Evolutionary conservation across 2,113 vertebrate genomes (phyloP).

Genomic region (Cyprinus carpio): DNA sequence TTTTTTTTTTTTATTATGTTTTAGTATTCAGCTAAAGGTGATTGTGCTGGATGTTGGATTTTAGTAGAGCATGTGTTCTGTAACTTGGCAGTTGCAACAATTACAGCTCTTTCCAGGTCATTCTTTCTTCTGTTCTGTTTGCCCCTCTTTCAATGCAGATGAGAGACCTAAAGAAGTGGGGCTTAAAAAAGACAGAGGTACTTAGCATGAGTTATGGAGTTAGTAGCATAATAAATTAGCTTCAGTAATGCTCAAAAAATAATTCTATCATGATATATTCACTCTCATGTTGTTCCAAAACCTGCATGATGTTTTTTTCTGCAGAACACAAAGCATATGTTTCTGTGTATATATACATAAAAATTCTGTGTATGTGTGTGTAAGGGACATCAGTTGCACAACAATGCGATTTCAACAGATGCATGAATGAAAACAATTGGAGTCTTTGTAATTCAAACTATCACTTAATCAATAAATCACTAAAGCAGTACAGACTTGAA

Average conservation of each 20-base stretch:
- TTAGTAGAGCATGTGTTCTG: background rate
- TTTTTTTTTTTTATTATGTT: background rate
- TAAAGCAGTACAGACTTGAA: background rate
- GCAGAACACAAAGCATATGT: background rate
- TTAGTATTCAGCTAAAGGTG: background rate
- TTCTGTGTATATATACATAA: too few relatives aligned
- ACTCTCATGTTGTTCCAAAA: background rate
- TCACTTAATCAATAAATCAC: background rate
- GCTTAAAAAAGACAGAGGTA: conserved; percentile 61
- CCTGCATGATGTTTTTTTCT: background rate
- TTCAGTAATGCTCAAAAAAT: too few relatives aligned
- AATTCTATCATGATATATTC: background rate
- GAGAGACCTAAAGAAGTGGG: conserved; percentile 40
- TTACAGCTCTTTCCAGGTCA: background rate
- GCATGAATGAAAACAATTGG: background rate
- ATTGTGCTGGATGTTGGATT: background rate
- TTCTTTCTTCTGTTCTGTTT: conserved; percentile 3
- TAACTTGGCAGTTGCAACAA: background rate
- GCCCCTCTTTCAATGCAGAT: conserved; percentile 45
- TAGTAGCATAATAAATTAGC: background rate
- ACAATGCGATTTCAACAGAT: background rate
- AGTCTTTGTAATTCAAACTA: background rate
- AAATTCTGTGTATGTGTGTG: too few relatives aligned
- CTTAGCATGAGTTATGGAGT: conserved; percentile 31
- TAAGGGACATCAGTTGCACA: too few relatives aligned